Conservation (phyloP, 1,140 invertebrate species). For the Piezodorus guildinii region DNA sequence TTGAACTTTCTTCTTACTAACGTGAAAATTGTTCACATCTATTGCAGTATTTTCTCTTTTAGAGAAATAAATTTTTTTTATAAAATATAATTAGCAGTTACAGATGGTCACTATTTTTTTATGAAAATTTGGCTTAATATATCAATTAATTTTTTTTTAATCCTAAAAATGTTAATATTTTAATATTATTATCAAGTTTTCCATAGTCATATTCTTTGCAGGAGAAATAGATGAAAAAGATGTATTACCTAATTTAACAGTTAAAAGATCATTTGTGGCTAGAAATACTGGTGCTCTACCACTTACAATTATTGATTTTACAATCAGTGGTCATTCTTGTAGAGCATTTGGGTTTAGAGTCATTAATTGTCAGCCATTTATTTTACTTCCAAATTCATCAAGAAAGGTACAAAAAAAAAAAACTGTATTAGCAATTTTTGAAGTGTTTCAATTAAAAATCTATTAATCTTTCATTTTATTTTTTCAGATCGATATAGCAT, state of each 20-base stretch:
- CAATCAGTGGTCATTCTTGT: conserved; percentile 60
- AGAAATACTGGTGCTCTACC: conserved; percentile 77
- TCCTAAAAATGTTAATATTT: neutral
- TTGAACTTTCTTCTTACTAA: too few relatives aligned
- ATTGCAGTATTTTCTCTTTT: too few relatives aligned
- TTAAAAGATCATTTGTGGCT: conserved; percentile 75
- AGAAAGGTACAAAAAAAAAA: conserved; percentile 38
- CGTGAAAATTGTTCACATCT: too few relatives aligned
- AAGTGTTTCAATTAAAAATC: neutral
- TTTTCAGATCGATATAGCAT: conserved; percentile 67
- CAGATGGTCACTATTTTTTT: neutral
- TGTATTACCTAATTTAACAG: conserved; percentile 55
- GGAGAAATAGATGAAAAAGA: conserved; percentile 40
- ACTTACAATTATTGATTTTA: conserved; percentile 61
- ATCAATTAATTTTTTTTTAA: neutral
- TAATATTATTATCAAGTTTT: neutral
- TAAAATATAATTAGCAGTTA: too few relatives aligned
- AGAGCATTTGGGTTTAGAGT: conserved; percentile 81
- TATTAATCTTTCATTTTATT: conserved; percentile 12
- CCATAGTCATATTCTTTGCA: conserved; percentile 30
- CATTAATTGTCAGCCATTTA: conserved; percentile 70
- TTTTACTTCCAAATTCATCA: conserved; percentile 68
- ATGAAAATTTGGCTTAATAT: neutral
- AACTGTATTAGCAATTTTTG: neutral
- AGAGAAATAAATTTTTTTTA: too few relatives aligned